Base-by-base conservation (phyloP, 2,888 invertebrate species). In the Homarus gammarus region DNA sequence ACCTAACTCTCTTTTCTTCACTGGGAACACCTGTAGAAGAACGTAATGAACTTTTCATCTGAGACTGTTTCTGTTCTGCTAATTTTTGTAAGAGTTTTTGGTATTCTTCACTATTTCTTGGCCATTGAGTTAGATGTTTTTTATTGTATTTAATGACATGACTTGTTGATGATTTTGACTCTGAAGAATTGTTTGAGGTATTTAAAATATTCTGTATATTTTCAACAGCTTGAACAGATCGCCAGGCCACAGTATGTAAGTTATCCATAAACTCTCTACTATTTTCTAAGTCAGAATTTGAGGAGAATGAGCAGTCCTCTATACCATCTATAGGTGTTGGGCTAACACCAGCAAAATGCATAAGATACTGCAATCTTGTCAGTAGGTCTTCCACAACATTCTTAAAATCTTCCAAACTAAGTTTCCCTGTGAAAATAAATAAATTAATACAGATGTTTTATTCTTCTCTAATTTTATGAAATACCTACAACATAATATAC, bases 1-100 rank as follows among this genome's bases (percentile, higher is more conserved):
- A 87, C 36, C 87, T 87, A 8, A 87, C 87, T 82, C 75, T 82
- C 75, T 87, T 87, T 27, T 82, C 82, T 49, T 82, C 82, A n/a
- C 27, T 38, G 10, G 81, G n/a, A 18, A 22, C 33, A 6, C 44
- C 38, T 27, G 40, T n/a, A 18, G 64, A 72, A 1, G 36, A 68
- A 10, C 73, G 72, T 3, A 81, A 31, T 22, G 87, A 81, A 73
- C 61, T 87, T 38, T 81, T 87, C 31, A 72, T 61, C 33, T 40
- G 61, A 12, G 27, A 40, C 36, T 61, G 73, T 44, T 51, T 68
- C 2, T n/a, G 49, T 2, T 49, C 64, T 40, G 51, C 12, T 8
- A 44, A 44, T 8, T 44, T 33, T 44, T 82, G 40, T 18, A 81
- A 70, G 44, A 75, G 82, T 22, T 61, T 51, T n/a, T 68, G 38